These are phyloP conservation scores for Melipona quadrifasciata DNA, from an alignment of 1,140 invertebrate genomes.

Conservation along the genomic window DNA sequence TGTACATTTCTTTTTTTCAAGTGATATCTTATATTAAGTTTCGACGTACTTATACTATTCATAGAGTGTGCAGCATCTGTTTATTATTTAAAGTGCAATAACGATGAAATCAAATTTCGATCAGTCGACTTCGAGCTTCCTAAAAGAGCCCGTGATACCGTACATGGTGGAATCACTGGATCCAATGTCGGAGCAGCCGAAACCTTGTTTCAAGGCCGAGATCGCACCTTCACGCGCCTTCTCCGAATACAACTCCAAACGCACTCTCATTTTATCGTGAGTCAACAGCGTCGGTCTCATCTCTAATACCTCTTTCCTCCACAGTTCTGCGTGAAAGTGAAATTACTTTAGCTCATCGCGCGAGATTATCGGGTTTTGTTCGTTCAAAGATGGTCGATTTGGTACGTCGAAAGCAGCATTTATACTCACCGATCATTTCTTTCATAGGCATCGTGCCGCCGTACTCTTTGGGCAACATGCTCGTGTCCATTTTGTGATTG, in stretches of 20 bases:
- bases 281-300: slow-evolving; percentile 83
- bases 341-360: not conserved
- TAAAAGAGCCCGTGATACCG: slow-evolving; percentile 89
- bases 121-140: slow-evolving; percentile 90
- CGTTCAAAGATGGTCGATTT: not conserved
- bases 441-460: slow-evolving; percentile 90
- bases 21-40: not conserved
- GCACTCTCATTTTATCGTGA: slow-evolving; percentile 86
- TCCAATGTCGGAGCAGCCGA: slow-evolving; percentile 82
- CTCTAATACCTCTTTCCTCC: slow-evolving; percentile 85
- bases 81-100: not conserved
- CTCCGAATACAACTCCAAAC: slow-evolving; percentile 85
- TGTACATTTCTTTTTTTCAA: not conserved
- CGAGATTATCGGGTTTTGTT: not conserved
- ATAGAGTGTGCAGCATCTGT: not conserved
- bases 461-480: slow-evolving; percentile 90
- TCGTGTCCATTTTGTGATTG: slow-evolving; percentile 84
- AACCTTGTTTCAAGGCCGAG: slow-evolving; percentile 84
- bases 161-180: slow-evolving; percentile 84
- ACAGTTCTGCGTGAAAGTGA: slow-evolving; percentile 80
- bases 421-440: slow-evolving; percentile 89
- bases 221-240: slow-evolving; percentile 88
- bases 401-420: too few species aligned
- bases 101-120: not conserved
- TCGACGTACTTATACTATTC: not conserved